Evolutionary conservation across 2,797 vertebrate genomes (phyloP).

Genomic region (Merluccius polli): DNA sequence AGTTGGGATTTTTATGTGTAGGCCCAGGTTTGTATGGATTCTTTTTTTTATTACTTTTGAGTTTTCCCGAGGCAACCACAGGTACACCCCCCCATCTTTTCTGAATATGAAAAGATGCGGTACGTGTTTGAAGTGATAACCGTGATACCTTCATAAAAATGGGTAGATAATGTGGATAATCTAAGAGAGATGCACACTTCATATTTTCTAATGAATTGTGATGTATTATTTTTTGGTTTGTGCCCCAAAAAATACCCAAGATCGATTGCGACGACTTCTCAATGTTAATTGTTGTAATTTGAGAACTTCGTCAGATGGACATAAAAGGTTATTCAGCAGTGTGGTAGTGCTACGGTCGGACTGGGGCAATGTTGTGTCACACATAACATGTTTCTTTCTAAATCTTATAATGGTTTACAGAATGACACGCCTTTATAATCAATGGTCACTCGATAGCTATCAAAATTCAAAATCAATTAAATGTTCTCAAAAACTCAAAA

Average conservation of each 20-base stretch:
- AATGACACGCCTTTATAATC: neutral
- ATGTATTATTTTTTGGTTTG: conserved; percentile 3
- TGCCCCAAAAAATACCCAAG: conserved; percentile 25
- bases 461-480: no score
- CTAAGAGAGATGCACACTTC: neutral
- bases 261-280: conserved; percentile 20
- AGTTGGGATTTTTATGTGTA: conserved; percentile 42
- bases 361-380: neutral
- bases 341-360: neutral
- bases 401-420: neutral
- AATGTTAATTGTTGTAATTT: neutral
- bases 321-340: neutral
- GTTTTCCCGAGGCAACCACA: conserved; percentile 30
- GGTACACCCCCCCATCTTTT: conserved; percentile 30
- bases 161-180: conserved; percentile 11
- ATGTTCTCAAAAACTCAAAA: no score
- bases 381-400: neutral
- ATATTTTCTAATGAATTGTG: neutral
- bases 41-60: neutral
- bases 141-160: conserved; percentile 18
- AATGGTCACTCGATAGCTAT: neutral
- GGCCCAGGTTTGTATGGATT: conserved; percentile 10
- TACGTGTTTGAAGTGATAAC: conserved; percentile 53
- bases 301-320: neutral
- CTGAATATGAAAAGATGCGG: conserved; percentile 38